phyloP scores from a whole-genome alignment of 1,140 invertebrate genomes.

The Polyergus mexicanus region DNA sequence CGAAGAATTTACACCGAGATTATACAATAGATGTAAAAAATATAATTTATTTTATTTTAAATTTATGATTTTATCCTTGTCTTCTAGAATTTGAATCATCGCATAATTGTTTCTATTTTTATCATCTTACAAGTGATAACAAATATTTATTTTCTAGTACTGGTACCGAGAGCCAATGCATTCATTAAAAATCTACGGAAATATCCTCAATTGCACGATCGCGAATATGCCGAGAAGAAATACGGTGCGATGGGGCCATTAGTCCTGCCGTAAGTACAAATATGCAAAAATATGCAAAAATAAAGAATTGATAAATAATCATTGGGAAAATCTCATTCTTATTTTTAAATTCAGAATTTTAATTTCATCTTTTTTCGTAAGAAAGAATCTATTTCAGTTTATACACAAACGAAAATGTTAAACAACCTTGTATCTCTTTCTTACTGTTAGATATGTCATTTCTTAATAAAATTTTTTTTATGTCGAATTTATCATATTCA shows the following conservation, averaged over 20 bases:
- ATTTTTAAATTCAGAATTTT: too few relatives aligned
- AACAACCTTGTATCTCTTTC: too few relatives aligned
- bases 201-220: conserved; percentile 93
- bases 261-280: conserved; percentile 89
- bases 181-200: conserved; percentile 88
- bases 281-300: not conserved
- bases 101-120: not conserved
- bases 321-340: not conserved
- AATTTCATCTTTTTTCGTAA: too few relatives aligned
- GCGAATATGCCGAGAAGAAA: conserved; percentile 87
- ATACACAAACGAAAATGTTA: too few relatives aligned
- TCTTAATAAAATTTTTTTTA: too few relatives aligned
- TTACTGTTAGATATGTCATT: too few relatives aligned
- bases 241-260: conserved; percentile 88
- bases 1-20: too few relatives aligned
- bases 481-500: not conserved
- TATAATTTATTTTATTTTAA: too few relatives aligned
- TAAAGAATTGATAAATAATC: not conserved
- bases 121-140: not conserved
- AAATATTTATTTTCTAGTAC: conserved; percentile 85
- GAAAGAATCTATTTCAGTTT: too few relatives aligned
- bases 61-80: too few relatives aligned
- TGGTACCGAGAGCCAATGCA: conserved; percentile 89
- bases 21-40: too few relatives aligned
- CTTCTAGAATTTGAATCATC: too few relatives aligned